Conservation (phyloP, 2,113 vertebrate species). For the Phodopus roborovskii region DNA sequence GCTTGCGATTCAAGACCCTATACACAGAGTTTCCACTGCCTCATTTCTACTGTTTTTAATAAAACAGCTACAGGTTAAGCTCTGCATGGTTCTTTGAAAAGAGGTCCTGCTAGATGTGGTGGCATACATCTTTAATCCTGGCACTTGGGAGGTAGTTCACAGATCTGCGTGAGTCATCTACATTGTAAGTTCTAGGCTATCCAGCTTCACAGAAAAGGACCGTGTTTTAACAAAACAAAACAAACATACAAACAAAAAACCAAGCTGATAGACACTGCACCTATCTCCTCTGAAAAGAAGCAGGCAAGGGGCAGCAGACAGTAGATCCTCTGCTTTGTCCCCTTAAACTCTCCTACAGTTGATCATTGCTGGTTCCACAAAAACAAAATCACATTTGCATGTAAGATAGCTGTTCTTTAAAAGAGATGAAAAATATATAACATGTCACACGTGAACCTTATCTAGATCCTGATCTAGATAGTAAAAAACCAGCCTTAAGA, state of each 20-base stretch:
- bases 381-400: not conserved
- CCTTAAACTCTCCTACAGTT: not conserved
- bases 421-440: constrained; percentile 23
- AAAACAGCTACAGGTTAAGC: constrained; percentile 74
- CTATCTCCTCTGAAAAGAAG: not conserved
- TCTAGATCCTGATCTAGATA: not conserved
- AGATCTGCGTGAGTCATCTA: not conserved
- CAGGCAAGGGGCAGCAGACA: not conserved
- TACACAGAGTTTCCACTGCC: constrained; percentile 59
- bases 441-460: not conserved
- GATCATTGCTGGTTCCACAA: not conserved
- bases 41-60: constrained; percentile 71
- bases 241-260: not conserved
- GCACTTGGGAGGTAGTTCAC: not conserved
- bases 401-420: constrained; percentile 13
- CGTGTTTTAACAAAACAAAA: not conserved
- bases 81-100: constrained; percentile 71
- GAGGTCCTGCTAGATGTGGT: not conserved
- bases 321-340: not conserved
- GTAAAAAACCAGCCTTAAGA: constrained; percentile 38
- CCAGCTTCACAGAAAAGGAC: not conserved
- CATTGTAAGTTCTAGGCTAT: not conserved
- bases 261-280: not conserved
- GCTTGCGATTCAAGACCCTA: constrained; percentile 78
- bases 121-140: not conserved